Percentiles rank a stretch among this genome's conserved stretches.
phyloP scores from a whole-genome alignment of 2,888 invertebrate species.

The Catonia carolina region DNA sequence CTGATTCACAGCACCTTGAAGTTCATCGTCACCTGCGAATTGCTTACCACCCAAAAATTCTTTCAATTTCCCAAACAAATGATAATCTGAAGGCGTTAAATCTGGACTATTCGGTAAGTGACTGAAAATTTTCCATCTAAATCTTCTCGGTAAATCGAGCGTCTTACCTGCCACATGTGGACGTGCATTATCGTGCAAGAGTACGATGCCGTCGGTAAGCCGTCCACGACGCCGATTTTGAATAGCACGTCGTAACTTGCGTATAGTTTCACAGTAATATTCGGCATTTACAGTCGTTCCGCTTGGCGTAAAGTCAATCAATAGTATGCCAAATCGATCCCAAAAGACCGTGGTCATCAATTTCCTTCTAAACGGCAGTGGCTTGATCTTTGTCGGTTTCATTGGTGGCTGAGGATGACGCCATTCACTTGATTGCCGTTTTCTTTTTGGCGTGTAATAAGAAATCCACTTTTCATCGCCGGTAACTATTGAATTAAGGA shows the following conservation, averaged over 20 bases:
- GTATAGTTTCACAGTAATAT: neutral
- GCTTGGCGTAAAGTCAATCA: neutral
- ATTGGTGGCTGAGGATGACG: too few relatives aligned
- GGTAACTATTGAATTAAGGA: neutral
- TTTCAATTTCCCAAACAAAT: neutral
- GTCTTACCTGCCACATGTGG: neutral
- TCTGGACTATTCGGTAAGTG: neutral
- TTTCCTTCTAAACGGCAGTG: too few relatives aligned
- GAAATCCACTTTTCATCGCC: neutral
- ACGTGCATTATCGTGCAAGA: neutral
- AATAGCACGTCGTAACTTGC: too few relatives aligned
- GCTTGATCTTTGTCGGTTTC: too few relatives aligned
- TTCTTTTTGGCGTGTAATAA: neutral
- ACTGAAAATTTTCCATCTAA: neutral
- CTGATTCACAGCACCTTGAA: too few relatives aligned
- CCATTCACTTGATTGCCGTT: neutral
- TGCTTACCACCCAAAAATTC: too few relatives aligned
- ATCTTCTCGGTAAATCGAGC: neutral
- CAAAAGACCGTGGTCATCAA: too few relatives aligned
- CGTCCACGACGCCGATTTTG: neutral
- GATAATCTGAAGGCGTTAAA: neutral
- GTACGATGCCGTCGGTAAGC: neutral
- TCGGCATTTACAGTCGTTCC: neutral
- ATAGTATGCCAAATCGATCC: too few relatives aligned
- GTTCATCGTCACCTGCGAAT: too few relatives aligned